Percentiles rank a stretch among this genome's conserved stretches.
Conservation (phyloP, 2,797 vertebrate species). For the Karalla daura region DNA sequence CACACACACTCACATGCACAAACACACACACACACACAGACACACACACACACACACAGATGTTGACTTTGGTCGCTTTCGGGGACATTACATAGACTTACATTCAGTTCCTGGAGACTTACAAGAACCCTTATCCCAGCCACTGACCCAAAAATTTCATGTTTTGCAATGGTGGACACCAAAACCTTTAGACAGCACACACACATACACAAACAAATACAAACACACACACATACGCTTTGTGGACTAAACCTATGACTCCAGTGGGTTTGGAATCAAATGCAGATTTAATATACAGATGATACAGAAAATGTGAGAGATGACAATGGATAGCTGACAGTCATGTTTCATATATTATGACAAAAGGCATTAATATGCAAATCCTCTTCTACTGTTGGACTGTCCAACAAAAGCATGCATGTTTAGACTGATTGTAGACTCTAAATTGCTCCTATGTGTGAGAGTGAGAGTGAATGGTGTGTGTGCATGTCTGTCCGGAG, state of each 20-base stretch:
- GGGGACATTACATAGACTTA: too few relatives aligned
- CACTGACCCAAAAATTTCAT: too few relatives aligned
- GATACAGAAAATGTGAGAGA: constrained; percentile 16
- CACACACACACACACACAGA: constrained; percentile 16
- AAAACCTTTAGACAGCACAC: too few relatives aligned
- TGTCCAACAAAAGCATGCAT: not conserved
- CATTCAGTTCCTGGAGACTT: too few relatives aligned
- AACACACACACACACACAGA: constrained; percentile 9
- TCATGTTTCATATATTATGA: not conserved
- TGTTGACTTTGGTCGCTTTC: too few relatives aligned
- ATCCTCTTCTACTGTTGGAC: not conserved
- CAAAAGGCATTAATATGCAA: not conserved
- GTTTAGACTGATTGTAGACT: too few relatives aligned
- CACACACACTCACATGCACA: constrained; percentile 21
- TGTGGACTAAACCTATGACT: not conserved
- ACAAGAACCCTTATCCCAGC: too few relatives aligned
- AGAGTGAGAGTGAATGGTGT: too few relatives aligned
- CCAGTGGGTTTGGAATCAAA: constrained; percentile 26
- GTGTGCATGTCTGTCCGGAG: too few relatives aligned
- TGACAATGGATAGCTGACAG: not conserved
- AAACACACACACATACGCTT: constrained; percentile 11
- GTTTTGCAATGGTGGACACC: too few relatives aligned
- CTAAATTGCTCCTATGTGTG: too few relatives aligned
- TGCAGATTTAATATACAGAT: constrained; percentile 13
- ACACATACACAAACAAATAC: constrained; percentile 14